phyloP scores from a whole-genome alignment of 2,113 vertebrate species.

The Petroica traversi region DNA sequence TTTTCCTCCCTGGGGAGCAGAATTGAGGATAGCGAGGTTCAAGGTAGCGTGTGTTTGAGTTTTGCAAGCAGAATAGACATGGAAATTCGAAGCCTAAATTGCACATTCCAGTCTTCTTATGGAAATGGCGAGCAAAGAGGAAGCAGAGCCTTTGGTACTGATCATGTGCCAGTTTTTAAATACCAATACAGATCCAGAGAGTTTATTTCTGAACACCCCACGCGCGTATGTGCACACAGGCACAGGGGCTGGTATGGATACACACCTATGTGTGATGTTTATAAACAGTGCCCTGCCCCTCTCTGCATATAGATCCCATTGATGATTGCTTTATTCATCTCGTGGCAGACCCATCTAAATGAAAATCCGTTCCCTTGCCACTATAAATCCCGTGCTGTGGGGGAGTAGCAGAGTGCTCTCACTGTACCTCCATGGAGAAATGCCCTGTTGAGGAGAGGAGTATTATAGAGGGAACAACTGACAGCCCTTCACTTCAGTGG shows the following conservation, averaged over 20 bases:
- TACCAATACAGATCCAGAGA: background rate
- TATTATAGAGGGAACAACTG: constrained; percentile 75
- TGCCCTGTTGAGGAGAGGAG: constrained; percentile 75
- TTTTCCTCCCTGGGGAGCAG: constrained; percentile 44
- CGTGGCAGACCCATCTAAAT: constrained; percentile 64
- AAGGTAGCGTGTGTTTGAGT: constrained; percentile 33
- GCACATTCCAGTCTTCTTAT: constrained; percentile 22
- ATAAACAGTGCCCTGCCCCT: background rate
- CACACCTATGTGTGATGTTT: background rate
- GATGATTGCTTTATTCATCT: constrained; percentile 67
- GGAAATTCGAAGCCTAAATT: constrained; percentile 54
- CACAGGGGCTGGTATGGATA: background rate
- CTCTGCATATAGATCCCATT: constrained; percentile 15
- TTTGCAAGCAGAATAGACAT: constrained; percentile 49
- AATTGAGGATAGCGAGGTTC: constrained; percentile 15
- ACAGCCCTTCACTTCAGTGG: constrained; percentile 77
- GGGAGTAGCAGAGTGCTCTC: constrained; percentile 58
- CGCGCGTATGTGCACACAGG: background rate
- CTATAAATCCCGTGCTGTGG: constrained; percentile 67
- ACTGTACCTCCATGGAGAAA: constrained; percentile 69
- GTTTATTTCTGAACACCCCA: background rate
- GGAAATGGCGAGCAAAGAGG: background rate
- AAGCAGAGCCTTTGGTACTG: background rate
- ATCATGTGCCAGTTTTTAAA: background rate
- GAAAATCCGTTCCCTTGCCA: constrained; percentile 63